Conservation (phyloP, 1,140 invertebrate species). For the Heliconius melpomene region DNA sequence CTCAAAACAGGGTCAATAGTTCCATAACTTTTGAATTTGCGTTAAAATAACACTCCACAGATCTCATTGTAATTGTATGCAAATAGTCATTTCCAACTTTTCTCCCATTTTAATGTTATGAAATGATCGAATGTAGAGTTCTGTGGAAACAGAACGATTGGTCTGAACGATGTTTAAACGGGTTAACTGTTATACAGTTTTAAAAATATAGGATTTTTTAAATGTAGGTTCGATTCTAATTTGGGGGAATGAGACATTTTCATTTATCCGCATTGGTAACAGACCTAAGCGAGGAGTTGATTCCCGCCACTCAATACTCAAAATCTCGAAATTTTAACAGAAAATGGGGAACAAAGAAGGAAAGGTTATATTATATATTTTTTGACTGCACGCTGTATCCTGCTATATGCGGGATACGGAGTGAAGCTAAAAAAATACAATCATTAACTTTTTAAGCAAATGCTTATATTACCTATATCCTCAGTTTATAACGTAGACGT, state of each 20-base stretch:
- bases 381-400: too few relatives aligned
- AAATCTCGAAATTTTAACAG: neutral
- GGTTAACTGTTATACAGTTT: too few relatives aligned
- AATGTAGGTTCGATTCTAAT: too few relatives aligned
- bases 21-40: constrained; percentile 4
- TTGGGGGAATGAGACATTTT: too few relatives aligned
- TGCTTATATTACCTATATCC: neutral
- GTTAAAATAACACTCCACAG: neutral
- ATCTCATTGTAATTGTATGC: neutral
- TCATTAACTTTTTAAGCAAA: too few relatives aligned
- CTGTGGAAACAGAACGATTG: neutral
- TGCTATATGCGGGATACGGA: too few relatives aligned
- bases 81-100: neutral
- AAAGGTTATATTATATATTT: too few relatives aligned
- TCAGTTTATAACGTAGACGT: neutral
- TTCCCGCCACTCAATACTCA: neutral
- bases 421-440: too few relatives aligned
- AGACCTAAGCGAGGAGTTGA: neutral
- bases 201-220: too few relatives aligned
- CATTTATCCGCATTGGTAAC: too few relatives aligned
- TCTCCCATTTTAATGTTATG: constrained; percentile 1
- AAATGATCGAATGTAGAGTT: constrained; percentile 4
- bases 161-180: neutral
- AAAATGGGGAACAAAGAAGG: neutral
- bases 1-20: neutral